Base-by-base conservation (phyloP, 2,113 vertebrate species). In the Sorex araneus region DNA sequence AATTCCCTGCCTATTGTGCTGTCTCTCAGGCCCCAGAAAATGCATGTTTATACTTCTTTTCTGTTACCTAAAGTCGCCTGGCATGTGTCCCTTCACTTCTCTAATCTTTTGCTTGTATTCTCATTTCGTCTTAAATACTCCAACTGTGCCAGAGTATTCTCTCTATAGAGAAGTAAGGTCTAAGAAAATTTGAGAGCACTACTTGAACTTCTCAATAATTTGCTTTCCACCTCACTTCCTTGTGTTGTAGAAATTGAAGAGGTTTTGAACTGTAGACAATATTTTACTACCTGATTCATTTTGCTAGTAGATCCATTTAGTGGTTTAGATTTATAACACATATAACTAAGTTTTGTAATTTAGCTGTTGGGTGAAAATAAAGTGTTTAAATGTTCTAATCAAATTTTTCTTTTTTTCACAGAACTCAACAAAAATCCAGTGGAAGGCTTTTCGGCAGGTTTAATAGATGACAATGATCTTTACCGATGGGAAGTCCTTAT, bases 401-500 rank as follows among this genome's bases (percentile, higher is more conserved):
- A 78, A 30, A 76, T 30, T 96, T 96, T 96, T 98, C 94, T 97
- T 93, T 96, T 7, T 85, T 92, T 91, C 97, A 94, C 98, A 99
- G 99, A 99, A 98, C 98, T 99, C 97, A 99, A 99, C 98, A 99
- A 99, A 98, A 99, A 99, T 97, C 99, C 99, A 96, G 99, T 99
- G 96, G 99, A 99, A 98, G 99, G 99, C 94, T 99, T 99, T 98
- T 99, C 99, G 96, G 99, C 99, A 86, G 99, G 99, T 91, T 98
- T 99, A 97, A 99, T 99, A 97, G 99, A 99, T 97, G 99, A 99
- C 98, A 99, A 98, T 97, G 99, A 99, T 97, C 99, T 99, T 88
- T 99, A 99, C 98, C 99, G 99, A 98, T 99, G 99, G 99, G 99
- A 99, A 99, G 99, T 99, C 94, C 99, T 99, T 92, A 99, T 99